Evolutionary conservation across 2,113 vertebrate genomes (phyloP), one percentile per base, ranked within the genome.

Genomic region (Bos taurus): DNA sequence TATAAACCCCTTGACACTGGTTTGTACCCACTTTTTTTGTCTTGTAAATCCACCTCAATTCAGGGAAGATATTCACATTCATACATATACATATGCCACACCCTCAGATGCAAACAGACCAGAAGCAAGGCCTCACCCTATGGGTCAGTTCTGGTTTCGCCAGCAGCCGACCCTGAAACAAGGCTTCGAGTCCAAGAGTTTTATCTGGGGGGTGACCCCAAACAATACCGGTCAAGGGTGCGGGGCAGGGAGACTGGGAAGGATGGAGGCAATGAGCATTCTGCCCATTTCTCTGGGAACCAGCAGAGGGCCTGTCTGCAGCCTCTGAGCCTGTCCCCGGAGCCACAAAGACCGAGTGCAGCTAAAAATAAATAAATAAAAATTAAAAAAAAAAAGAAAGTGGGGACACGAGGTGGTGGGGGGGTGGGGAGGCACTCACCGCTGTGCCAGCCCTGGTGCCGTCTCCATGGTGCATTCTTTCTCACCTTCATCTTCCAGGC

Each of bases 241-340:
- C 7, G 14, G 50, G 60, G 6, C 78, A 54, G 82, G 30, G 46
- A 40, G 56, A 7, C 17, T 1, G 2, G 14, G 71, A 88, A 17
- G 26, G 84, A 15, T 19, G 6, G n/a, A 28, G 43, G 54, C 3
- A 0, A n/a, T 1, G 4, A 13, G 48, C 17, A 8, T 52, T 67
- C 59, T 33, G 26, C 52, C 26, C 1, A 17, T 43, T 67, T 52
- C 26, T 86, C 82, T 12, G 15, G 56, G 57, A 81, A 60, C 5
- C 2, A 50, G 57, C 12, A 5, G 3, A 28, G 57, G 8, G 9
- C 14, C 1, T 16, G 6, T 25, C 43, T 36, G 15, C 6, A 60
- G 43, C 57, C 77, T 5, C 1, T 4, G 40, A 2, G 33, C 43
- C 43, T 0, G 0, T 4, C 23, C 43, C 14, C 0, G 8, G 16